Evolutionary conservation across 2,113 vertebrate genomes (phyloP).

Genomic region (Lepus timidus): DNA sequence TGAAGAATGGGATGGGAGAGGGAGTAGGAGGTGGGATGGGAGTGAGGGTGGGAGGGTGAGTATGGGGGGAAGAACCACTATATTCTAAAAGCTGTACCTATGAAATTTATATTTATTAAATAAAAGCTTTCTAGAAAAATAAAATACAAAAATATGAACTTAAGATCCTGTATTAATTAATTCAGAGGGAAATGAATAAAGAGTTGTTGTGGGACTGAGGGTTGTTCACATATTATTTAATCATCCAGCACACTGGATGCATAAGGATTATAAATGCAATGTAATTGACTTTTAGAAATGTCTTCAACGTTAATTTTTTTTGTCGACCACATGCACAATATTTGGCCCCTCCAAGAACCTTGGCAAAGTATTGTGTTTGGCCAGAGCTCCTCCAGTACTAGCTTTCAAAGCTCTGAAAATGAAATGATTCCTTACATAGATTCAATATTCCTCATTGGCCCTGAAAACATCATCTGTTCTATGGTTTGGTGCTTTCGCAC

Average conservation of each 20-base stretch:
- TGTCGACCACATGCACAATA: neutral
- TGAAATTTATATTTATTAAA: too few species aligned
- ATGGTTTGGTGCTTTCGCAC: neutral
- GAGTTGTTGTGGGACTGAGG: neutral
- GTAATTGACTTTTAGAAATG: neutral
- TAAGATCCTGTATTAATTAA: neutral
- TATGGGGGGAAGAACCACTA: too few species aligned
- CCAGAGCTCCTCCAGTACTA: neutral
- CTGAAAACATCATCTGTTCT: slow-evolving; percentile 9
- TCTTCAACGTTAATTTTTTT: neutral
- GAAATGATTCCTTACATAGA: neutral
- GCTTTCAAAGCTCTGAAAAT: neutral
- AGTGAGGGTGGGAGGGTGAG: too few species aligned
- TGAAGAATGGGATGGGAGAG: too few species aligned
- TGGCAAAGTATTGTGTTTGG: neutral
- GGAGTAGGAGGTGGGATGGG: too few species aligned
- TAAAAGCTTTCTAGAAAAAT: too few species aligned
- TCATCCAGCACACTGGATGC: neutral
- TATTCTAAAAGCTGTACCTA: too few species aligned
- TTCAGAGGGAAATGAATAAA: neutral
- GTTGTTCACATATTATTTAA: neutral
- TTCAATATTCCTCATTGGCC: neutral
- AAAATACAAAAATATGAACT: neutral
- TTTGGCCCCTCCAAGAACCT: neutral
- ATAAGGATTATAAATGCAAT: neutral